Conservation (phyloP, 2,797 vertebrate species). For the Erethizon dorsatum region DNA sequence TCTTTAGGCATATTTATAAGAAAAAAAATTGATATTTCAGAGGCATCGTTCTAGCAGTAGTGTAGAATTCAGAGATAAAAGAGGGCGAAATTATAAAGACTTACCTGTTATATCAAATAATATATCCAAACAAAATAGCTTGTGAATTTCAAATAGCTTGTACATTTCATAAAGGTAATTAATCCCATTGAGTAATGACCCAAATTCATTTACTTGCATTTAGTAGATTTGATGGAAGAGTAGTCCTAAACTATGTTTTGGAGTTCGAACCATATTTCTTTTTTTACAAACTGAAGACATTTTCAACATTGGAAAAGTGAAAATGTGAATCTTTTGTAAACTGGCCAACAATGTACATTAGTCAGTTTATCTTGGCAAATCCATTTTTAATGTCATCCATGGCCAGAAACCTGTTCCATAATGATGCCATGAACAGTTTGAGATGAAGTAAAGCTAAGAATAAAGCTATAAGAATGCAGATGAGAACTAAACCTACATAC, state of each 20-base stretch:
- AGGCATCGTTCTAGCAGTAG: not conserved
- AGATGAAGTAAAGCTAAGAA: constrained; percentile 38
- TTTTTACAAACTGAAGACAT: constrained; percentile 40
- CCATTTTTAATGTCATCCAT: constrained; percentile 38
- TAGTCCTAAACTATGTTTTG: constrained; percentile 2
- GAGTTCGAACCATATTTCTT: not conserved
- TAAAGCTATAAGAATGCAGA: constrained; percentile 13
- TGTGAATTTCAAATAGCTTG: constrained; percentile 25
- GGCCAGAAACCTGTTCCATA: constrained; percentile 55
- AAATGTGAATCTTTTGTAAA: constrained; percentile 68
- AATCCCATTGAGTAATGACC: constrained; percentile 40
- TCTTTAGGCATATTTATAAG: not conserved
- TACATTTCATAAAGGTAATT: constrained; percentile 33
- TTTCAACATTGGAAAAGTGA: constrained; percentile 54
- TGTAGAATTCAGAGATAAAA: constrained; percentile 25
- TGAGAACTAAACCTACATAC: not conserved
- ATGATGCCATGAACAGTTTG: constrained; percentile 63
- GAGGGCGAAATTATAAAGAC: not conserved
- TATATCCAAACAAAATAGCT: constrained; percentile 31
- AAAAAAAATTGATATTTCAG: not conserved
- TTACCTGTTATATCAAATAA: not conserved
- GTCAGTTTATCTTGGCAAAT: constrained; percentile 72
- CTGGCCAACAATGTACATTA: constrained; percentile 61
- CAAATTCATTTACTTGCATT: constrained; percentile 38
- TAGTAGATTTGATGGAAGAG: constrained; percentile 35